Percentiles rank a stretch among this genome's conserved stretches.
These are phyloP conservation scores for Chironomus striatipennis DNA, from an alignment of 1,140 invertebrate species.

Conservation along the genomic window DNA sequence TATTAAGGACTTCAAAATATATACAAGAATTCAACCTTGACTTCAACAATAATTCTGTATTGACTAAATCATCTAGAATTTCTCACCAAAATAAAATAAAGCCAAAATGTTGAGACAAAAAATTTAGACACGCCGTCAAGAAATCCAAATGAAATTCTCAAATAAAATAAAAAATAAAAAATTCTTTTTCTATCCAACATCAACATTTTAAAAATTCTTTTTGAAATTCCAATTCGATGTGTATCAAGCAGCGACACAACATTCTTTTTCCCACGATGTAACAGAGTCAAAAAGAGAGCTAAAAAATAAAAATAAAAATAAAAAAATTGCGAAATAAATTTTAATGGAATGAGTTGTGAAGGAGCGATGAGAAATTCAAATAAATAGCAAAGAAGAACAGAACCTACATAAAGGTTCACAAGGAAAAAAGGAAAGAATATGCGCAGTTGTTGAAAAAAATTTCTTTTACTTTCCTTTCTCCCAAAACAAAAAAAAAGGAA, in stretches of 20 bases:
- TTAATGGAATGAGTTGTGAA: too few relatives aligned
- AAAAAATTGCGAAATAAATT: too few relatives aligned
- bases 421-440: background rate
- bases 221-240: slow-evolving; percentile 1
- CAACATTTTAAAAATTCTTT: background rate
- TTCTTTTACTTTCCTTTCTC: background rate
- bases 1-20: too few relatives aligned
- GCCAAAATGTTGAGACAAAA: too few relatives aligned
- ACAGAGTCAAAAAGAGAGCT: background rate
- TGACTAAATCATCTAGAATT: too few relatives aligned
- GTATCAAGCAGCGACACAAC: background rate
- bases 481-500: background rate
- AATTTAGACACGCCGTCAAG: too few relatives aligned
- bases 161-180: background rate
- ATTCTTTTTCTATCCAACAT: background rate
- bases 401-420: background rate
- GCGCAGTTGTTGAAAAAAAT: background rate
- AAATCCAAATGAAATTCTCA: too few relatives aligned
- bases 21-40: too few relatives aligned
- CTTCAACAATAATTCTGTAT: too few relatives aligned
- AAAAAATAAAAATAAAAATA: background rate
- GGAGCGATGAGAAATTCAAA: too few relatives aligned
- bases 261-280: slow-evolving; percentile 1
- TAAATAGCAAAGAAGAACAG: background rate
- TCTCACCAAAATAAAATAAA: too few relatives aligned